These are phyloP conservation scores for Patella ulyssiponensis DNA, from an alignment of 2,888 invertebrate species.

Conservation along the genomic window DNA sequence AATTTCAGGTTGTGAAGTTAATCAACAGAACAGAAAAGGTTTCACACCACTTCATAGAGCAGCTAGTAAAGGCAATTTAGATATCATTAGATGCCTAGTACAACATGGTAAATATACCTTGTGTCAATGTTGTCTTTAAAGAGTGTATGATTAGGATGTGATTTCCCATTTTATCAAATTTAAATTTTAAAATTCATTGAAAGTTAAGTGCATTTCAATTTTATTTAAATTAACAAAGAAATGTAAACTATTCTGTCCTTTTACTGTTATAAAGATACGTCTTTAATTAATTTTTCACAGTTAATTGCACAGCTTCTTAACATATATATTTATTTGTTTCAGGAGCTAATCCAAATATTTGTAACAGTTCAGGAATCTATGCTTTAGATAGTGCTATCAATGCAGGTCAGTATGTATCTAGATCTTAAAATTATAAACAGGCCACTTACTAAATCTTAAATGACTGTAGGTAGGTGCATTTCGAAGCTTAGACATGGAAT, in stretches of 20 bases:
- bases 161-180: no score
- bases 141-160: no score
- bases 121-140: background rate
- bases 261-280: no score
- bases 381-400: slow-evolving; percentile 61
- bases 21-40: slow-evolving; percentile 52
- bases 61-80: slow-evolving; percentile 56
- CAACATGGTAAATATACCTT: slow-evolving; percentile 42
- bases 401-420: slow-evolving; percentile 43
- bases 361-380: slow-evolving; percentile 50
- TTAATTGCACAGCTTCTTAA: background rate
- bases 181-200: no score
- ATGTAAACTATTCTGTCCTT: no score
- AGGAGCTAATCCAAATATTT: slow-evolving; percentile 55
- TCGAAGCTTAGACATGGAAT: no score
- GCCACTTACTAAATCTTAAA: no score
- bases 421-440: no score
- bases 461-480: no score
- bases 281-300: background rate
- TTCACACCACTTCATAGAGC: slow-evolving; percentile 62
- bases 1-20: slow-evolving; percentile 55
- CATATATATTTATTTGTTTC: slow-evolving; percentile 12
- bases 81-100: slow-evolving; percentile 49
- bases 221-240: no score
- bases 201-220: no score